A percentile compares a stretch with the other conserved stretches of the same genome.
Conservation (phyloP, 2,113 vertebrate genomes). For the Pygoscelis antarcticus region DNA sequence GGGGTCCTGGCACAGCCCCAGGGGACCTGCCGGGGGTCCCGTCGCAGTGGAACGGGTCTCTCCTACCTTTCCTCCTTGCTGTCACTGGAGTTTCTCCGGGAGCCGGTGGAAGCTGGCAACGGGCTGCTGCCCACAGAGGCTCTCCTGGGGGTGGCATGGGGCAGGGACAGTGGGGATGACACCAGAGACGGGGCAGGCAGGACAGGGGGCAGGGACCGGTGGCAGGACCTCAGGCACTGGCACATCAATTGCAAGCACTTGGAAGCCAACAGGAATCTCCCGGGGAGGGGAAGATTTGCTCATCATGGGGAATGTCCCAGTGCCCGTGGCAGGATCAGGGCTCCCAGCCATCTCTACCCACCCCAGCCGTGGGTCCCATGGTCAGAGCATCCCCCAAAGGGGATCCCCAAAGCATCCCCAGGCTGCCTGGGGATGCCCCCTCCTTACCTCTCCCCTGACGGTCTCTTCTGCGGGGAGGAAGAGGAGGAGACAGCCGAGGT, state of each 20-base stretch:
- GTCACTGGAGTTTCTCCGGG: slow-evolving; percentile 76
- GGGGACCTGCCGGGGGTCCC: rapidly evolving
- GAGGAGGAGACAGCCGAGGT: neutral
- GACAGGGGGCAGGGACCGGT: neutral
- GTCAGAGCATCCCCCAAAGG: neutral
- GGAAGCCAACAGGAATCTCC: neutral
- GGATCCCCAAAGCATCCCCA: neutral
- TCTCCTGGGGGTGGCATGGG: slow-evolving; percentile 64
- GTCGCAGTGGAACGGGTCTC: neutral
- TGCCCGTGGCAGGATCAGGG: neutral
- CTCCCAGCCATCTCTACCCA: neutral
- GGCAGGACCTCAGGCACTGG: neutral
- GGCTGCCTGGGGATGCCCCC: neutral
- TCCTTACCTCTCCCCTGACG: slow-evolving; percentile 80
- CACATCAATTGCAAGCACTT: rapidly evolving
- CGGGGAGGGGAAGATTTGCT: neutral
- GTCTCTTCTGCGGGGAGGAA: slow-evolving; percentile 81
- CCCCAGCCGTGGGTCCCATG: rapidly evolving
- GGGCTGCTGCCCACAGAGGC: slow-evolving; percentile 71
- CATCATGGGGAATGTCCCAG: neutral
- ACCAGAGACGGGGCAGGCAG: neutral
- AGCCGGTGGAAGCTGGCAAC: slow-evolving; percentile 45
- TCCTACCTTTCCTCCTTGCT: slow-evolving; percentile 76
- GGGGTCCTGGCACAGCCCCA: neutral
- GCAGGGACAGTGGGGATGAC: neutral